Evolutionary conservation across 2,113 vertebrate species (phyloP).

Genomic region (Pteruthius melanotis): DNA sequence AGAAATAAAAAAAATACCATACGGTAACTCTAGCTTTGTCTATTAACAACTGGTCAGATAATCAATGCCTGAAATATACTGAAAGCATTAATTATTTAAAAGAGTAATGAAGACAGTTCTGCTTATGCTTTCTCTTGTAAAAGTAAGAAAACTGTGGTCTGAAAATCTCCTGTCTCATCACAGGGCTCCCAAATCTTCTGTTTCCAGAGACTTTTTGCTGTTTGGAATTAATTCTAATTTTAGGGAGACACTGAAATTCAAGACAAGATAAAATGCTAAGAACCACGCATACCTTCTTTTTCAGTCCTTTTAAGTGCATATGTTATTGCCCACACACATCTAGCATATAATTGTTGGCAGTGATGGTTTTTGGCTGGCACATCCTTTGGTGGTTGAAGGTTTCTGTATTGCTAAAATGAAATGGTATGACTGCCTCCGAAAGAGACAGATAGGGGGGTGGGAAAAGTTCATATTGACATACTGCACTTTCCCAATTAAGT

Average conservation of each 20-base stretch:
- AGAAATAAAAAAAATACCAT: neutral
- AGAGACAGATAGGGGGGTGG: conserved; percentile 33
- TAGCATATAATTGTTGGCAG: conserved; percentile 64
- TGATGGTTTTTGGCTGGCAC: conserved; percentile 64
- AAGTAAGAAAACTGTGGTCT: neutral
- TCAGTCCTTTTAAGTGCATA: conserved; percentile 61
- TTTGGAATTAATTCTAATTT: conserved; percentile 57
- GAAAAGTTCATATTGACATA: conserved; percentile 50
- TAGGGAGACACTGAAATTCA: conserved; percentile 36
- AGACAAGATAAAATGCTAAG: conserved; percentile 52
- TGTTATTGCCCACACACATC: conserved; percentile 67
- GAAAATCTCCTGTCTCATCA: conserved; percentile 18
- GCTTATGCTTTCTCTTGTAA: neutral
- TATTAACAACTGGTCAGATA: conserved; percentile 17
- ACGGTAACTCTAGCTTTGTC: neutral
- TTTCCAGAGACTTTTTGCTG: neutral
- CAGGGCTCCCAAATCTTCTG: conserved; percentile 22
- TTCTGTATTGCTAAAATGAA: conserved; percentile 54
- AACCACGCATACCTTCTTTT: conserved; percentile 59
- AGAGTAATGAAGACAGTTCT: neutral
- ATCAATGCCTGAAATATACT: conserved; percentile 22
- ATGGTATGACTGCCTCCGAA: conserved; percentile 24
- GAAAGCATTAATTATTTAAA: conserved; percentile 33
- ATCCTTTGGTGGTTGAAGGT: conserved; percentile 50
- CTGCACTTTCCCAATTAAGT: conserved; percentile 53